These are phyloP conservation scores for Hyposoter didymator DNA, from an alignment of 2,888 invertebrate genomes.

Conservation along the genomic window DNA sequence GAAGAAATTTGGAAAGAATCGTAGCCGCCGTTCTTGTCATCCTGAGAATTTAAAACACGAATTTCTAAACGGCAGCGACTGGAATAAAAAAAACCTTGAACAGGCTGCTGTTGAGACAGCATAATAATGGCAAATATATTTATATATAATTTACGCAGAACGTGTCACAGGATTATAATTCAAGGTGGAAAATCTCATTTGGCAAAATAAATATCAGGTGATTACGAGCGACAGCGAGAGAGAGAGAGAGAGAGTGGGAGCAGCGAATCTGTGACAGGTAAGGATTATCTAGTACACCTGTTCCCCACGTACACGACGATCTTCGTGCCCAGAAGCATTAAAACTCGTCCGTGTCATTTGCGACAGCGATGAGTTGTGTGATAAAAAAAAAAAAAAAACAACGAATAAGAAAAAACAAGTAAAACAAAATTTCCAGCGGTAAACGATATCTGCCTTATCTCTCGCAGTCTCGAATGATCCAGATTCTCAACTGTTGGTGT, in stretches of 20 bases:
- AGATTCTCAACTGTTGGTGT: conserved; percentile 33
- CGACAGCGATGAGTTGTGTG: not conserved
- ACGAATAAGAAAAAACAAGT: not conserved
- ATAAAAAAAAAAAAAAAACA: conserved; percentile 7
- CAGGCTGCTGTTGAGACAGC: not conserved
- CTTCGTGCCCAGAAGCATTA: conserved; percentile 9
- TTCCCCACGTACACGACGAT: conserved; percentile 25
- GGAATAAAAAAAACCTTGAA: not conserved
- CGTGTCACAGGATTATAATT: conserved; percentile 23
- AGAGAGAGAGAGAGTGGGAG: not conserved
- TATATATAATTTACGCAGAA: conserved; percentile 1
- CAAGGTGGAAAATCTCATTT: conserved; percentile 52
- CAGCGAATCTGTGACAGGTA: conserved; percentile 1
- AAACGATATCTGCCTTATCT: conserved; percentile 46
- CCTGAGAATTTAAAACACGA: not conserved
- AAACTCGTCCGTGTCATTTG: not conserved
- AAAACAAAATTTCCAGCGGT: conserved; percentile 20
- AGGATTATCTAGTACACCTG: conserved; percentile 56
- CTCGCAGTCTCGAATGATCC: conserved; percentile 52
- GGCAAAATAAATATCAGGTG: conserved; percentile 51
- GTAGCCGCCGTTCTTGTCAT: not conserved
- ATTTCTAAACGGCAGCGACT: too few relatives aligned
- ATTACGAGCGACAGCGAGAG: conserved; percentile 2
- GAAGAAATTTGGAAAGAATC: not conserved
- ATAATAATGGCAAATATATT: not conserved